Base-by-base conservation (phyloP, 2,113 vertebrate species). In the Amphiprion ocellaris region DNA sequence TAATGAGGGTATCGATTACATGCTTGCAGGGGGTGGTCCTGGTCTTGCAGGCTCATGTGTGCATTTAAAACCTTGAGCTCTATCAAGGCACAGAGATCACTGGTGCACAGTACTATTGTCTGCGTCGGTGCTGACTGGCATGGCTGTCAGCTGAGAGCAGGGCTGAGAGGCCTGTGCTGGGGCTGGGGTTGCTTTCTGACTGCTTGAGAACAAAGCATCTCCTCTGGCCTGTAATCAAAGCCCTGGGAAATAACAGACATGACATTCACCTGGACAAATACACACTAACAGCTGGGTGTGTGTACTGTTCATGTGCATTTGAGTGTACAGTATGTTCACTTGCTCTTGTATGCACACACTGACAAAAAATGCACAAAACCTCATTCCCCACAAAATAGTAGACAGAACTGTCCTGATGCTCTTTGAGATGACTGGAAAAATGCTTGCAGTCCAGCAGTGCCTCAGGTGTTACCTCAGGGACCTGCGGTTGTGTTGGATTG, bases 161-260 rank as follows among this genome's bases (percentile, higher is more conserved):
- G 79, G 70, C 76, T 66, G 72, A 81, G 85, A 82, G 87, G 79
- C 72, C 84, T 82, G 71, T 12, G 66, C 68, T 39, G 85, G 71
- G 81, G 67, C 70, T 37, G 17, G 58, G 59, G 73, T 76, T 85
- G 86, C 87, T 89, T 63, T 86, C 84, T 70, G 88, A 87, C 86
- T 93, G 86, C 86, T 80, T 87, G 81, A 87, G 89, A 93, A 94
- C 92, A 95, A 94, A 94, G 87, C 82, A 84, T 76, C 83, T 90
- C 87, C 84, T 85, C 90, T 92, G 88, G 88, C 88, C 78, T 94
- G 92, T 93, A 94, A 94, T 94, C 89, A 93, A 92, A 94, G 91
- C 90, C 92, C 87, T 95, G 88, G 86, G 90, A 94, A 94, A 91
- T 92, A 86, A 88, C 91, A 87, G 89, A 87, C 90, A 77, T 83